phyloP scores from a whole-genome alignment of 1,140 invertebrate species.

The Megalopta genalis region DNA sequence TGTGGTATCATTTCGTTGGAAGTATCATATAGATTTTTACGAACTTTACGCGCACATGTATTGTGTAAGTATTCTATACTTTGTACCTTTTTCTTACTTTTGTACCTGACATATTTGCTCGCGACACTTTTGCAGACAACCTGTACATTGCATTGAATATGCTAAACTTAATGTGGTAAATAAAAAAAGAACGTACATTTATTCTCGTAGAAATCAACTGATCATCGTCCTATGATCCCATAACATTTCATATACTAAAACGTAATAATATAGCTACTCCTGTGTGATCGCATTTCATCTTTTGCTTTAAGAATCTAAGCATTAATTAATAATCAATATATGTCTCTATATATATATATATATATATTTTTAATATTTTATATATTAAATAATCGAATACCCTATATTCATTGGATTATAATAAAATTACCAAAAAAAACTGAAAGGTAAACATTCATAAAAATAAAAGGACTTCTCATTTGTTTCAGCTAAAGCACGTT shows the following conservation, averaged over 20 bases:
- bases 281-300: conserved; percentile 56
- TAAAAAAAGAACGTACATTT: conserved; percentile 56
- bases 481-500: conserved; percentile 74
- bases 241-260: conserved; percentile 57
- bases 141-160: conserved; percentile 59
- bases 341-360: conserved; percentile 65
- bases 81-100: conserved; percentile 65
- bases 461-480: conserved; percentile 60
- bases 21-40: conserved; percentile 54
- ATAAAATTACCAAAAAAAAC: conserved; percentile 64
- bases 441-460: conserved; percentile 55
- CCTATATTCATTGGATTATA: conserved; percentile 65
- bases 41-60: conserved; percentile 52
- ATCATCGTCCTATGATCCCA: conserved; percentile 33
- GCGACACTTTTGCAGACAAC: conserved; percentile 67
- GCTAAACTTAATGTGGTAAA: conserved; percentile 58
- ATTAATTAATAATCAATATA: conserved; percentile 67
- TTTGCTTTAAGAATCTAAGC: conserved; percentile 44
- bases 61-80: conserved; percentile 61
- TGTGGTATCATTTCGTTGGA: conserved; percentile 41
- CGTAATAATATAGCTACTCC: conserved; percentile 69
- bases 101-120: conserved; percentile 64
- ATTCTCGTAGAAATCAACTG: conserved; percentile 51
- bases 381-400: conserved; percentile 72
- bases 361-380: conserved; percentile 69